Evolutionary conservation across 2,888 invertebrate genomes (phyloP), one percentile per base, ranked within the genome.

Genomic region (Caenorhabditis japonica): DNA sequence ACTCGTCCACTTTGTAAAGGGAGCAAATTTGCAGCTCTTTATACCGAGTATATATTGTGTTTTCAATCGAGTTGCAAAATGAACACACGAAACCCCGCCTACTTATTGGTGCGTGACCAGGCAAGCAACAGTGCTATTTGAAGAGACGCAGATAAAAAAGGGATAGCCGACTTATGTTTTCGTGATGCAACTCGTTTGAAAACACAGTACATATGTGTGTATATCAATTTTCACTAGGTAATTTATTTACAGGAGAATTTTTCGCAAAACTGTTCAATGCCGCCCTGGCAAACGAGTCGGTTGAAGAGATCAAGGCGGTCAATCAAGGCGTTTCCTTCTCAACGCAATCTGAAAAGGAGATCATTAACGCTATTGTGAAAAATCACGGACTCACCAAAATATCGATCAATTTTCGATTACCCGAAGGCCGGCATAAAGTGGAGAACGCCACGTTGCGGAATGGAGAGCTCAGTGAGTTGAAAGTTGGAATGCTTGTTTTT

Each of bases 251-350:
- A 88, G 95, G 96, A 68, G 91, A 92, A 78, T 92, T 93, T 76
- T 92, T 97, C 87, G 92, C 95, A 79, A 92, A 92, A 88, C 91
- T 99, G 76, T 92, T 97, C 80, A 92, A 83, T 89, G 92, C 95
- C 55, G 91, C 97, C 88, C 92, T 95, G 79, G 92, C 92, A 85
- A 93, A 94, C 85, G 93, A 93, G 89, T 92, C 92, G 74, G 92
- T 97, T 46, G 94, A 94, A 90, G 97, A 97, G 91, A 94, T 97
- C 90, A 92, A 97, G 88, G 95, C 95, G 81, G 93, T 95, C 75
- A 99, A 99, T 90, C 97, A 99, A 80, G 87, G 87, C 10, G 83
- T 85, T 10, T 78, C 84, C 3, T 87, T 87, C 61, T 81, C 86
- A 5, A 87, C 87, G 0, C 75, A 76, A 41, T 77, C 85, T 23